Percentiles rank a stretch among this genome's conserved stretches.
These are phyloP conservation scores for Halocynthia roretzi DNA, from an alignment of 23 tunicate genomes.

Conservation along the genomic window DNA sequence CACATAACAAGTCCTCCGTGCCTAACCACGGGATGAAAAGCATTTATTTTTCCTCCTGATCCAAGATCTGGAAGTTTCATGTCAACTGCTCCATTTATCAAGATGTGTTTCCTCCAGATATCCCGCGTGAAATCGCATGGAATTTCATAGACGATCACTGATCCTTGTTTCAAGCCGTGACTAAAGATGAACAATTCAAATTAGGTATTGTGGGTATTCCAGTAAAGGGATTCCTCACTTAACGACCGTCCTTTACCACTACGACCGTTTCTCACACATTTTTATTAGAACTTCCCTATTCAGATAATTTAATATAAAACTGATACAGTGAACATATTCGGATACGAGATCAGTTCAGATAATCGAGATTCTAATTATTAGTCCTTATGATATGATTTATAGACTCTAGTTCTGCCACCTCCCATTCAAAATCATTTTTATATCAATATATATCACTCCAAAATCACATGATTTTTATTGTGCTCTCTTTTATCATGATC, in stretches of 20 bases:
- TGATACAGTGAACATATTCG: neutral
- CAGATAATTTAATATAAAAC: neutral
- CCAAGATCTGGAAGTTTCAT: conserved; percentile 41
- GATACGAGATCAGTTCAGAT: too few species aligned
- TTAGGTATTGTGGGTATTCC: neutral
- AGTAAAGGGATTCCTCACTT: neutral
- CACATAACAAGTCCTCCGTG: conserved; percentile 22
- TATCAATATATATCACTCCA: too few species aligned
- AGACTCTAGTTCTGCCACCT: too few species aligned
- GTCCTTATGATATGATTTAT: too few species aligned
- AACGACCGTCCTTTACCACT: neutral
- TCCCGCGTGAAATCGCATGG: conserved; percentile 85
- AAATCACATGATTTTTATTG: too few species aligned
- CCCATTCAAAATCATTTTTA: too few species aligned
- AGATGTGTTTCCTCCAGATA: conserved; percentile 68
- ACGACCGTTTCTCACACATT: neutral
- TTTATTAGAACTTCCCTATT: neutral
- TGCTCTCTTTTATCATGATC: too few species aligned
- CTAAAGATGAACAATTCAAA: conserved; percentile 19
- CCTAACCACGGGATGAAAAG: conserved; percentile 68
- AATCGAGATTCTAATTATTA: too few species aligned
- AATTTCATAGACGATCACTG: conserved; percentile 79
- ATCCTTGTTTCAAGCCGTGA: conserved; percentile 49
- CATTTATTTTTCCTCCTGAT: conserved; percentile 76
- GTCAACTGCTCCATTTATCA: conserved; percentile 60